These are phyloP conservation scores for Geodia barretti DNA, from an alignment of 37 sponge, comb jelly and placozoan genomes.

Conservation along the genomic window DNA sequence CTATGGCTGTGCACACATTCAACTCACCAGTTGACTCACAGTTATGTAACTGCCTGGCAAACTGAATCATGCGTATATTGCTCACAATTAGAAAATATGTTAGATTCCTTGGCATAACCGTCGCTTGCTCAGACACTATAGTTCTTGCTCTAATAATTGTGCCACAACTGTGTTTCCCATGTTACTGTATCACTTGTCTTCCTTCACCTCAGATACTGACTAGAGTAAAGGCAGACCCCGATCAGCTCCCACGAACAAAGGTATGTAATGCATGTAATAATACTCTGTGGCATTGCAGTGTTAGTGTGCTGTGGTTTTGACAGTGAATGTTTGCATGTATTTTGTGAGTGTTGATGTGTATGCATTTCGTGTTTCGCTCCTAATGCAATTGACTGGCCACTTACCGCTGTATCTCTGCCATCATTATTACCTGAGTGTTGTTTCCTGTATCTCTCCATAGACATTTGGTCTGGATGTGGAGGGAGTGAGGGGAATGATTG, in stretches of 20 bases:
- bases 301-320: too few species aligned
- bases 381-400: not conserved
- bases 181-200: conserved; percentile 1
- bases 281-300: too few species aligned
- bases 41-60: too few species aligned
- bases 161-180: not conserved
- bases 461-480: conserved; percentile 75
- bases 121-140: too few species aligned
- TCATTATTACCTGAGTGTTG: not conserved
- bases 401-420: not conserved
- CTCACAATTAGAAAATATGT: too few species aligned
- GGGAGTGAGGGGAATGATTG: conserved; percentile 33
- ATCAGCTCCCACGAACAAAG: conserved; percentile 69
- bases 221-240: conserved; percentile 87
- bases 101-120: too few species aligned
- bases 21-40: too few species aligned
- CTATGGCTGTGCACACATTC: not conserved
- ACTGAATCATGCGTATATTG: too few species aligned
- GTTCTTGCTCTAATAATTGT: not conserved
- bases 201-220: conserved; percentile 62
- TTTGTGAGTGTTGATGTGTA: too few species aligned
- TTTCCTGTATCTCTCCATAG: conserved; percentile 22
- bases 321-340: too few species aligned
- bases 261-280: too few species aligned
- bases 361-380: not conserved